Conservation (phyloP, 2,113 vertebrate species). For the Ceyx melanurus region DNA sequence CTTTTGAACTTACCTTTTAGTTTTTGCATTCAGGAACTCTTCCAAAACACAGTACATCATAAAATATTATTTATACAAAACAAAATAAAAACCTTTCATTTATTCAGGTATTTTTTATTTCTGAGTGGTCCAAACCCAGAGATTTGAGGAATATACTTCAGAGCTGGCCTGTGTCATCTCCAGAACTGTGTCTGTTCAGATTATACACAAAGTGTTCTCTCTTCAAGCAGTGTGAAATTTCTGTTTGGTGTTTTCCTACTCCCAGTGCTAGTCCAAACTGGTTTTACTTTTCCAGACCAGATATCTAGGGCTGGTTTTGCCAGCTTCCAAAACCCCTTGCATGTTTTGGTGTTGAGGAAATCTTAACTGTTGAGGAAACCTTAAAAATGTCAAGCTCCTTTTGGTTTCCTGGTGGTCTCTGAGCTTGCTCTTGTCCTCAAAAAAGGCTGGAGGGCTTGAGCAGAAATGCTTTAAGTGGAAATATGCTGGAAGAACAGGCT, state of each 20-base stretch:
- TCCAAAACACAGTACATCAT: neutral
- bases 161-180: neutral
- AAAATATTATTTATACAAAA: slow-evolving; percentile 4
- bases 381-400: neutral
- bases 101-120: slow-evolving; percentile 25
- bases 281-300: neutral
- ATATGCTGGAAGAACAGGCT: neutral
- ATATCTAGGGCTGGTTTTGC: neutral
- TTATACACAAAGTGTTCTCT: neutral
- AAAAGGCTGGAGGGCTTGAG: neutral
- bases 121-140: neutral
- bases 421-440: neutral
- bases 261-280: neutral
- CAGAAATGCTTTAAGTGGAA: neutral
- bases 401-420: neutral
- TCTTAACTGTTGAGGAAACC: neutral
- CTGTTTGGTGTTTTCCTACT: neutral
- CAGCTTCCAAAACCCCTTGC: neutral
- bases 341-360: neutral
- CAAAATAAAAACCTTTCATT: slow-evolving; percentile 11
- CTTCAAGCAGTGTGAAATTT: neutral
- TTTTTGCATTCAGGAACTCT: neutral
- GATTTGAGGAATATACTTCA: neutral
- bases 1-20: slow-evolving; percentile 15
- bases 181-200: neutral